Conservation (phyloP, 2,797 vertebrate genomes). For the Poecilia picta region DNA sequence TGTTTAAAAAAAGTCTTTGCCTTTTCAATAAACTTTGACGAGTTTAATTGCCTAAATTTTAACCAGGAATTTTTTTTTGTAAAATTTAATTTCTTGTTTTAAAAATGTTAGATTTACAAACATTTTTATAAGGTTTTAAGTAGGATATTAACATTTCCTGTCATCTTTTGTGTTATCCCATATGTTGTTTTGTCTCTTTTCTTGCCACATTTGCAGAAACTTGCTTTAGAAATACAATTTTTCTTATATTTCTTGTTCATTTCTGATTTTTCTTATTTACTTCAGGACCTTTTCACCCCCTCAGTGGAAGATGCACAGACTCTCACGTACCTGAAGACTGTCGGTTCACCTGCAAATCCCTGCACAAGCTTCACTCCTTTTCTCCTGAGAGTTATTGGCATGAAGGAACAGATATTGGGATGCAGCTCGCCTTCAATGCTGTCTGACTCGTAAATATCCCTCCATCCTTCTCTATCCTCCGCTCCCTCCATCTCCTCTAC, state of each 20-base stretch:
- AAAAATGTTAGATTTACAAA: neutral
- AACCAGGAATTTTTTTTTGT: too few species aligned
- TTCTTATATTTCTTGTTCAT: neutral
- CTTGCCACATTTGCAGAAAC: neutral
- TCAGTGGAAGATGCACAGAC: constrained; percentile 17
- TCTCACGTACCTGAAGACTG: constrained; percentile 33
- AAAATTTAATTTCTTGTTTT: too few species aligned
- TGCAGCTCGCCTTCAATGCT: constrained; percentile 61
- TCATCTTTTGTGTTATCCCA: neutral
- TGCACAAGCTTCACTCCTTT: constrained; percentile 13
- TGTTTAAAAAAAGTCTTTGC: too few species aligned
- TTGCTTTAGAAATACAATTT: neutral
- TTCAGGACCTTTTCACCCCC: neutral
- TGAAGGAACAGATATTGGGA: constrained; percentile 64
- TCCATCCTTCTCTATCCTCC: constrained; percentile 26
- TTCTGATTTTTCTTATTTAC: neutral
- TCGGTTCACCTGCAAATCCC: constrained; percentile 40
- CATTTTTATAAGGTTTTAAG: neutral
- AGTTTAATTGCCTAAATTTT: too few species aligned
- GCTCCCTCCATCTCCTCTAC: constrained; percentile 18
- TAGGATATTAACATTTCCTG: neutral
- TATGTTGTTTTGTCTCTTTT: neutral
- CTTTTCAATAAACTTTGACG: too few species aligned
- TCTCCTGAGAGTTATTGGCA: constrained; percentile 48
- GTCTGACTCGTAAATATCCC: constrained; percentile 73